Evolutionary conservation across 2,113 vertebrate genomes (phyloP), one percentile per base, ranked within the genome.

Genomic region (Camelus dromedarius): DNA sequence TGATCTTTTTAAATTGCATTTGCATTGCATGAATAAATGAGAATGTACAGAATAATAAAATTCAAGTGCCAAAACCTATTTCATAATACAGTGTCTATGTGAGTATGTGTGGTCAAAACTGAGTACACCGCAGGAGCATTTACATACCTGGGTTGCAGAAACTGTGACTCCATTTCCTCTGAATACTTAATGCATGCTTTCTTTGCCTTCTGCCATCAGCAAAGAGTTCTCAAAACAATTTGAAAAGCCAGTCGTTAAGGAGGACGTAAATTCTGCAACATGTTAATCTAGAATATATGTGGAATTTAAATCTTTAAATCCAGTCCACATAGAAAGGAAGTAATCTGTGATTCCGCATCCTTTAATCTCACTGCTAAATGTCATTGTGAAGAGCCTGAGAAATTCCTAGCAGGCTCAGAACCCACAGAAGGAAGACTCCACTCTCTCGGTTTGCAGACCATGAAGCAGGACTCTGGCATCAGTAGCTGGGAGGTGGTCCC

Each of bases 401-500:
- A 91, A 83, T 62, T 28, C 6, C 12, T 77, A 24, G 26, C 6
- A 30, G n/a, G 5, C 9, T 94, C 32, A 28, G 3, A 24, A 69
- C 0, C 18, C 20, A 52, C 1, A 18, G 19, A 77, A 86, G 6
- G 18, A 28, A 66, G 18, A 60, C 3, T 35, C 15, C 11, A 1
- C 19, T 50, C 3, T 30, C 46, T 66, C 76, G 26, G 48, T 58
- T 62, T 92, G 30, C 5, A 72, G 22, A 50, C 14, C 18, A 11
- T 5, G 38, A 3, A 15, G 1, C 28, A 20, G 13, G 8, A 20
- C 38, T 20, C 4, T 62, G 12, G 11, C 24, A 28, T 60, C 20
- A 14, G 1, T 6, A 46, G 1, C 8, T 48, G 22, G 3, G 5
- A 35, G 0, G 13, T 5, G 9, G 46, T 46, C 4, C 3, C 14